Percentiles rank a stretch among this genome's conserved stretches.
phyloP scores from a whole-genome alignment of 2,113 vertebrate species.

The Mobula birostris region DNA sequence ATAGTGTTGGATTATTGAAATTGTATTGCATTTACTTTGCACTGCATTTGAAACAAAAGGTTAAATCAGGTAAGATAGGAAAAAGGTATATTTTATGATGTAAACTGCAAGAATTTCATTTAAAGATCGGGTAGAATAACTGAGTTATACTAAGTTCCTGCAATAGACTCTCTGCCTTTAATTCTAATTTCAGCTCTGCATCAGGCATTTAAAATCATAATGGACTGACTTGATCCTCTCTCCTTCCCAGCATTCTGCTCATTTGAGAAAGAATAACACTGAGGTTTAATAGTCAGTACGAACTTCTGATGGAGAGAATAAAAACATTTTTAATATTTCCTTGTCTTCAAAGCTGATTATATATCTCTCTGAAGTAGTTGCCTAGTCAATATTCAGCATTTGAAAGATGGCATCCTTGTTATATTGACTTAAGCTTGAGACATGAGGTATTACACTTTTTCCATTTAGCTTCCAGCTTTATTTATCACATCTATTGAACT shows the following conservation, averaged over 20 bases:
- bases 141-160: too few relatives aligned
- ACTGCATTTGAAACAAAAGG: too few relatives aligned
- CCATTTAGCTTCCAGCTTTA: conserved; percentile 14
- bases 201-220: neutral
- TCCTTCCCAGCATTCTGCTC: neutral
- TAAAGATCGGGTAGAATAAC: too few relatives aligned
- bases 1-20: too few relatives aligned
- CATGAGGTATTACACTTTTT: conserved; percentile 21
- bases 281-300: neutral
- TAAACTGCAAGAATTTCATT: too few relatives aligned
- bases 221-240: neutral
- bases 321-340: conserved; percentile 1
- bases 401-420: conserved; percentile 2
- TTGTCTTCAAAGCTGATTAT: conserved; percentile 30
- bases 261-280: neutral
- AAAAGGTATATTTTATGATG: too few relatives aligned
- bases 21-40: too few relatives aligned
- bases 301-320: neutral
- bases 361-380: conserved; percentile 23
- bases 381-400: conserved; percentile 31
- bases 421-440: conserved; percentile 8
- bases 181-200: neutral
- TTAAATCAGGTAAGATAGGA: too few relatives aligned
- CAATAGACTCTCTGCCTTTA: neutral
- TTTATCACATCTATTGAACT: neutral